These are phyloP conservation scores for Labeo rohita DNA, from an alignment of 2,113 vertebrate species.

Conservation along the genomic window DNA sequence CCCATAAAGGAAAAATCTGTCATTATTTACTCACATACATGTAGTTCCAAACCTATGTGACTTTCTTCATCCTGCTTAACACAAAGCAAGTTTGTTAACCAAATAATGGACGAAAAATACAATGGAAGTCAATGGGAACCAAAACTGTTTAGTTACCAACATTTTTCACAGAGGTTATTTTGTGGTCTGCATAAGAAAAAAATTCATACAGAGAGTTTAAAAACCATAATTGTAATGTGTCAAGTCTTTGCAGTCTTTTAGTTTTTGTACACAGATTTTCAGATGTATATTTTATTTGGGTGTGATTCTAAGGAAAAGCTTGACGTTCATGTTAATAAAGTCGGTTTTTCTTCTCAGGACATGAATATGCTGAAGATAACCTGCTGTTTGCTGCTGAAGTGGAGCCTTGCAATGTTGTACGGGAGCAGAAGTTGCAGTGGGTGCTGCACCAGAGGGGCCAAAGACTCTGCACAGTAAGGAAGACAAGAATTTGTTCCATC, in stretches of 20 bases:
- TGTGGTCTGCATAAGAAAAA: too few species aligned
- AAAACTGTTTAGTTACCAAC: too few species aligned
- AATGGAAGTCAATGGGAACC: neutral
- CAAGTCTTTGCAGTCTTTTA: too few species aligned
- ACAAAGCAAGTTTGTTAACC: neutral
- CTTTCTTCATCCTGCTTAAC: neutral
- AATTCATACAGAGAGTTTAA: neutral
- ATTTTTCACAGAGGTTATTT: neutral
- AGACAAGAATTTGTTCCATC: neutral
- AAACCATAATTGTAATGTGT: too few species aligned
- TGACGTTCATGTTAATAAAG: neutral
- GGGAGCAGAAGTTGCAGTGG: conserved; percentile 83
- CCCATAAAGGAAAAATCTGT: neutral
- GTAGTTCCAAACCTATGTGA: too few species aligned
- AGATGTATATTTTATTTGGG: neutral
- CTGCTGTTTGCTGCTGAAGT: conserved; percentile 89
- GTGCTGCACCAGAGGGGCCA: conserved; percentile 77
- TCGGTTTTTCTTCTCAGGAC: conserved; percentile 74
- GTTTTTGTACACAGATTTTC: too few species aligned
- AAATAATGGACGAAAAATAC: too few species aligned
- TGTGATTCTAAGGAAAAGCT: neutral
- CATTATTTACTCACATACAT: neutral
- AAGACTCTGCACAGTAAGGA: conserved; percentile 81
- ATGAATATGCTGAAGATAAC: conserved; percentile 94
- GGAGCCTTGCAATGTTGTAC: conserved; percentile 80